phyloP scores from a whole-genome alignment of 2,113 vertebrate genomes.

The Galeopterus variegatus region DNA sequence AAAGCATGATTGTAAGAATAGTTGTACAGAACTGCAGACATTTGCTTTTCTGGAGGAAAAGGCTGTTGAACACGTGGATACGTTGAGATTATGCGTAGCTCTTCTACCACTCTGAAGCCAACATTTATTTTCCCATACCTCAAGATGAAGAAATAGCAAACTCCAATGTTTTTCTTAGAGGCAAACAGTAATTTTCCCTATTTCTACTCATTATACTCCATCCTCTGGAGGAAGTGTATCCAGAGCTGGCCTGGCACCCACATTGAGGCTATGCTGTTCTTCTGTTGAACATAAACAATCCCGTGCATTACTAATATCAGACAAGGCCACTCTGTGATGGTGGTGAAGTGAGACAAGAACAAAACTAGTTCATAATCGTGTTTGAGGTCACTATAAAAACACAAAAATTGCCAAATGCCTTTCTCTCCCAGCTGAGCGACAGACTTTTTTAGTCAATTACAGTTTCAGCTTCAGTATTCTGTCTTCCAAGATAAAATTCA shows the following conservation, averaged over 20 bases:
- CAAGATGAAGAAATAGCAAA: neutral
- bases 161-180: neutral
- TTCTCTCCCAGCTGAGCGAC: neutral
- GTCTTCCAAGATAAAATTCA: neutral
- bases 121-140: neutral
- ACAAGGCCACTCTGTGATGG: neutral
- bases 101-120: neutral
- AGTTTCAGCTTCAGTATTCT: neutral
- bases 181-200: neutral
- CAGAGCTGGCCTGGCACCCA: neutral
- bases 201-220: neutral
- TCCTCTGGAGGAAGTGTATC: neutral
- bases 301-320: neutral
- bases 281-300: neutral
- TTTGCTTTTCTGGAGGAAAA: neutral
- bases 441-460: neutral
- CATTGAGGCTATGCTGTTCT: neutral
- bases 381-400: neutral
- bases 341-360: neutral
- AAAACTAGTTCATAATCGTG: neutral
- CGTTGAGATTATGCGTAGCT: neutral
- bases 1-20: neutral
- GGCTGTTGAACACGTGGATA: neutral
- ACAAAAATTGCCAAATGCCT: neutral
- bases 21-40: neutral